Evolutionary conservation across 2,888 invertebrate genomes (phyloP).

Genomic region (Pseudanteris insignis): DNA sequence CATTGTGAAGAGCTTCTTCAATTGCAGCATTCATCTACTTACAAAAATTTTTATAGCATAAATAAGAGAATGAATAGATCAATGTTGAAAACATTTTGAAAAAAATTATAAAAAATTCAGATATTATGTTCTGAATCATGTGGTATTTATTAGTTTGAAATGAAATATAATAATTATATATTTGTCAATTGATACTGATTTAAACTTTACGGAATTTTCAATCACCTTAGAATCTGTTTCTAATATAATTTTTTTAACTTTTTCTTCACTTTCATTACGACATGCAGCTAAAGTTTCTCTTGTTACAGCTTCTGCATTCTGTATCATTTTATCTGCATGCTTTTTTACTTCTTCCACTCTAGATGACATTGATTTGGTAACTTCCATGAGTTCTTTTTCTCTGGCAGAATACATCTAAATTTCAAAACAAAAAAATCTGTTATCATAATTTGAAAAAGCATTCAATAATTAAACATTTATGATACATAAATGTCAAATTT

Average conservation of each 20-base stretch:
- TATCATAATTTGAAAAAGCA: too few relatives aligned
- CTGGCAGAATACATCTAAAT: conserved; percentile 50
- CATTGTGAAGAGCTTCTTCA: conserved; percentile 51
- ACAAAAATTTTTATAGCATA: conserved; percentile 1
- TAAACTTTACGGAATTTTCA: too few relatives aligned
- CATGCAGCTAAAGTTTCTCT: conserved; percentile 57
- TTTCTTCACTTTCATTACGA: conserved; percentile 56
- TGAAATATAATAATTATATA: background rate
- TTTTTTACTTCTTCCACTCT: conserved; percentile 56
- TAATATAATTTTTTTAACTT: conserved; percentile 55
- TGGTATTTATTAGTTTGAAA: too few relatives aligned
- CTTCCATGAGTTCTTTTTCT: conserved; percentile 52
- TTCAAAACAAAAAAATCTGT: background rate
- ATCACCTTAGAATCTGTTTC: conserved; percentile 60
- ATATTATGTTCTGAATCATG: too few relatives aligned
- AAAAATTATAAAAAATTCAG: too few relatives aligned
- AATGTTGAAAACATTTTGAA: too few relatives aligned
- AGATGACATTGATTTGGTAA: conserved; percentile 48
- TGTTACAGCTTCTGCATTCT: conserved; percentile 57
- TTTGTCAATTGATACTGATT: too few relatives aligned
- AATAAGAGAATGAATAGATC: conserved; percentile 1
- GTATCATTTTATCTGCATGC: conserved; percentile 53
- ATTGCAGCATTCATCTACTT: conserved; percentile 56
- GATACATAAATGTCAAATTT: background rate
- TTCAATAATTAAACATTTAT: too few relatives aligned